A percentile compares a stretch with the other conserved stretches of the same genome.
Conservation (phyloP, 92 coral and sea anemone species). For the Pocillopora grandis region DNA sequence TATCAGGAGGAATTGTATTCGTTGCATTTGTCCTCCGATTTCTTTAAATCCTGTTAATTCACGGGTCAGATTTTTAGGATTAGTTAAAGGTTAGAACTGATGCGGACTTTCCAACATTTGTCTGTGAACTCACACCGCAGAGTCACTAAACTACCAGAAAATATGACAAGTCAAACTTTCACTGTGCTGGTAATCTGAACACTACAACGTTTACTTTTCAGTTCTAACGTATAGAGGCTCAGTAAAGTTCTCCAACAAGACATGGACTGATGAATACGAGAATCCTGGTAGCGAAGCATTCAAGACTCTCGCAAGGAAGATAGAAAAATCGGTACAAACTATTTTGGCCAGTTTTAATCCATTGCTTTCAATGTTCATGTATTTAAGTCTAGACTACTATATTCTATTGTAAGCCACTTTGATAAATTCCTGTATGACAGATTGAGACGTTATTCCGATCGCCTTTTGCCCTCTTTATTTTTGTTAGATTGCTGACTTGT, state of each 20-base stretch:
- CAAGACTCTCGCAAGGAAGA: constrained; percentile 52
- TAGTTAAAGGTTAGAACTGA: no score
- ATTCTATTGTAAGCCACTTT: background rate
- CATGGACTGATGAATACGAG: constrained; percentile 72
- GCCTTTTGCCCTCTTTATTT: background rate
- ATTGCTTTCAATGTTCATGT: no score
- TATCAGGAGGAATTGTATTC: no score
- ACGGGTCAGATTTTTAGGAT: no score
- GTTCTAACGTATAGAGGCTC: constrained; percentile 66
- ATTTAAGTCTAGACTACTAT: no score
- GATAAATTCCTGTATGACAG: background rate
- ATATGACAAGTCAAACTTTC: background rate
- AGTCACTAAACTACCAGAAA: background rate
- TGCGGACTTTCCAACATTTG: no score
- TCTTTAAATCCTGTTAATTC: no score
- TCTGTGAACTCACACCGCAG: background rate
- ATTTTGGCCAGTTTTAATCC: background rate
- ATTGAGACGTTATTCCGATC: background rate
- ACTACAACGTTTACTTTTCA: background rate
- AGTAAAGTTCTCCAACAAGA: constrained; percentile 56
- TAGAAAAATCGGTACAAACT: constrained; percentile 29
- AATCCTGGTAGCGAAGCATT: constrained; percentile 47
- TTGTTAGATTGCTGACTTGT: constrained; percentile 43
- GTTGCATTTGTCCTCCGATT: no score
- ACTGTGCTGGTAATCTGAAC: background rate